Conservation (phyloP, 1,140 invertebrate genomes). For the Pseudoatta argentina region DNA sequence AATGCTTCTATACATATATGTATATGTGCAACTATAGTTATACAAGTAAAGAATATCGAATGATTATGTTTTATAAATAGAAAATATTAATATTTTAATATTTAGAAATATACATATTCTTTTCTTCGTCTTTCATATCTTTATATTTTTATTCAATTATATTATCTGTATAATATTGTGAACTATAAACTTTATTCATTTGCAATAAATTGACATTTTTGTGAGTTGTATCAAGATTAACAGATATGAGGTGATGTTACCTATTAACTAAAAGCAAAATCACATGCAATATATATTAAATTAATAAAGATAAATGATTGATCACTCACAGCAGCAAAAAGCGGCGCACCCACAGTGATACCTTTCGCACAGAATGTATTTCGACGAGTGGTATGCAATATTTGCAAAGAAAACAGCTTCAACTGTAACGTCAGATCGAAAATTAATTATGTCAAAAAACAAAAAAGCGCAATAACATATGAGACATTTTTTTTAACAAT, state of each 20-base stretch:
- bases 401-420: conserved; percentile 4
- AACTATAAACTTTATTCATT: background rate
- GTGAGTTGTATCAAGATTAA: background rate
- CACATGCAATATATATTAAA: background rate
- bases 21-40: background rate
- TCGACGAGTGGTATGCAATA: background rate
- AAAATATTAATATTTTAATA: background rate
- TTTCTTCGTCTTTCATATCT: background rate
- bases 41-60: background rate
- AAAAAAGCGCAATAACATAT: background rate
- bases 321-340: background rate
- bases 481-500: background rate
- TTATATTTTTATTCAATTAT: background rate
- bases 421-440: background rate
- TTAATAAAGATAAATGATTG: background rate
- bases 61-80: background rate
- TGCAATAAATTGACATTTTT: background rate
- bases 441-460: background rate
- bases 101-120: conserved; percentile 1
- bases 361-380: background rate
- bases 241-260: background rate
- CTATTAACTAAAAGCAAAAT: conserved; percentile 6
- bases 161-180: background rate
- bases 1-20: background rate
- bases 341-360: background rate